Percentiles rank a stretch among this genome's conserved stretches.
Conservation (phyloP, 2,113 vertebrate species). For the Abramis brama region DNA sequence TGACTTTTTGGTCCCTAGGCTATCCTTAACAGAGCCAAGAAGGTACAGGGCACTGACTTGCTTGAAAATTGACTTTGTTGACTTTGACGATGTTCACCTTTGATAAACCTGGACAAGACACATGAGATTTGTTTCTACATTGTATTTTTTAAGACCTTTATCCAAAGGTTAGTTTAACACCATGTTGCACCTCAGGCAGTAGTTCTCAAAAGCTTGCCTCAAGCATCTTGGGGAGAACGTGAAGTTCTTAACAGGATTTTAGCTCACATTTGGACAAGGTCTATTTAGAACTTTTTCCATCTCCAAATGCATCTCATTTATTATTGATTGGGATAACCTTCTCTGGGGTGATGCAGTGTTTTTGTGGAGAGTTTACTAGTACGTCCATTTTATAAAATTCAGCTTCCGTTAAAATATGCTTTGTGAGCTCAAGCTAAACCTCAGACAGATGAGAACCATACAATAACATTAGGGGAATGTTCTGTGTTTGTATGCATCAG, state of each 20-base stretch:
- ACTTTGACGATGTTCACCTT: slow-evolving; percentile 21
- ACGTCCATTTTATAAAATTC: background rate
- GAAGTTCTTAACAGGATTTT: slow-evolving; percentile 3
- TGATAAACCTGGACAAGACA: slow-evolving; percentile 19
- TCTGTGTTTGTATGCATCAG: background rate
- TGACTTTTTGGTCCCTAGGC: background rate
- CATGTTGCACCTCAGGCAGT: slow-evolving; percentile 31
- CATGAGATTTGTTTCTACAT: slow-evolving; percentile 8
- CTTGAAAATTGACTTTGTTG: slow-evolving; percentile 16
- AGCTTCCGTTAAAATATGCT: background rate
- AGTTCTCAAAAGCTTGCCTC: slow-evolving; percentile 30
- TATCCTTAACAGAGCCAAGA: slow-evolving; percentile 15
- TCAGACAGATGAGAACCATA: background rate
- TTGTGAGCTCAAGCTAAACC: background rate
- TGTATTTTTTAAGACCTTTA: slow-evolving; percentile 13
- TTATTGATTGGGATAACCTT: slow-evolving; percentile 19
- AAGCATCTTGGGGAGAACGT: slow-evolving; percentile 14
- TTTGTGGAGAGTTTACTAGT: background rate
- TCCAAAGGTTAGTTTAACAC: slow-evolving; percentile 32
- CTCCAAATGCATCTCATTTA: background rate
- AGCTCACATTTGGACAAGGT: background rate
- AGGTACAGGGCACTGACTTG: background rate
- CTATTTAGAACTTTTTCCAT: background rate
- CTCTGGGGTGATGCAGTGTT: background rate
- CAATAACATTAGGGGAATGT: background rate